Base-by-base conservation (phyloP, 2,113 vertebrate species). In the Xiphophorus maculatus region DNA sequence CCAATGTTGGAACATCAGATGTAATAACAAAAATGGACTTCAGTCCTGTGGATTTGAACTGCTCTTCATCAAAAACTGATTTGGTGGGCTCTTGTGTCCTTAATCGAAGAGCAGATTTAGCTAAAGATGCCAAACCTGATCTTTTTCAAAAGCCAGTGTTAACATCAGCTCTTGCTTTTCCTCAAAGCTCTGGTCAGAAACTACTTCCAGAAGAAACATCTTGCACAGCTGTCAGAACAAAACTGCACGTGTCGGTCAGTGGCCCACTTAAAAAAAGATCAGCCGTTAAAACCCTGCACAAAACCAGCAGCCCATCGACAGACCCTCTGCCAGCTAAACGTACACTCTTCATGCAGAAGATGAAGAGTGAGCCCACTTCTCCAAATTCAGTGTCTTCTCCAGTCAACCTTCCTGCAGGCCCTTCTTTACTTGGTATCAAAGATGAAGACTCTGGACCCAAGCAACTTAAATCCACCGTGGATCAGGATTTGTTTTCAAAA, bases 211-310 rank as follows among this genome's bases (percentile, higher is more conserved):
- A 72, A 28, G 54, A 7, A 17, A 1, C 40, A 8, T 48, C 66
- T n/a, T n/a, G 65, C 17, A 22, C 37, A 54, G 4, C 30, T 54
- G 25, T 19, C 13, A 42, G 13, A 79, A 66, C 35, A 73, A 48
- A 68, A 25, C 8, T 5, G 9, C 4, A 13, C 60, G 9, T 27
- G 30, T 64, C 65, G 35, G 14, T 64, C 9, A 35, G 4, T 19
- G 33, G 76, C 25, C 40, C 11, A 42, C 15, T n/a, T 32, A 75
- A 32, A 33, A 82, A 83, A 74, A 73, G 71, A 28, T 13, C 32
- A 66, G 32, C 68, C 30, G 9, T 42, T 19, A 63, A 79, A 30
- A 10, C 63, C 27, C 51, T 71, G 7, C 13, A 35, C 35, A 32
- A 32, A 37, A 66, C 10, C 28, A 44, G 42, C 8, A 15, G 3